These are phyloP conservation scores for Malurus splendens DNA, from an alignment of 2,797 vertebrate genomes.

Conservation along the genomic window DNA sequence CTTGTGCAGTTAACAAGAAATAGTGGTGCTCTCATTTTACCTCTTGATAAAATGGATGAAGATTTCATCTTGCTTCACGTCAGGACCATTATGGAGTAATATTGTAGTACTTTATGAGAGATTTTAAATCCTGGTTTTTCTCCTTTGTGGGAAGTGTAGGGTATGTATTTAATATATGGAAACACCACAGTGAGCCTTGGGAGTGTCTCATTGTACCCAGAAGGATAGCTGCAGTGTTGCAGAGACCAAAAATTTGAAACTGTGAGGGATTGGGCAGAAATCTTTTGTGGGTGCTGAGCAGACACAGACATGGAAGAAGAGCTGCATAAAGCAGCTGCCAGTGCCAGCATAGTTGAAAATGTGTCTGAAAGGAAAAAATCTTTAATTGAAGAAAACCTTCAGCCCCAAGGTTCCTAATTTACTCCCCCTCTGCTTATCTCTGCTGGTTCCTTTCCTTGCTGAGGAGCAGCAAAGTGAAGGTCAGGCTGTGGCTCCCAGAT, in stretches of 20 bases:
- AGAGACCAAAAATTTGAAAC: not conserved
- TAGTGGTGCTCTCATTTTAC: not conserved
- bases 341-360: not conserved
- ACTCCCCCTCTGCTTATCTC: not conserved
- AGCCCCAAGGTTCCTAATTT: not conserved
- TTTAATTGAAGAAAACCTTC: not conserved
- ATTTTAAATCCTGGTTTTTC: not conserved
- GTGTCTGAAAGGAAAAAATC: not conserved
- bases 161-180: not conserved
- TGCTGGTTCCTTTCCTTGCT: not conserved
- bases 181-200: not conserved
- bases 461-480: not conserved
- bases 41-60: not conserved
- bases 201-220: not conserved
- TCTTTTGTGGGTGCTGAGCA: not conserved
- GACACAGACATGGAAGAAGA: not conserved
- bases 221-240: not conserved
- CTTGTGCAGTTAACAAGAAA: not conserved
- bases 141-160: not conserved
- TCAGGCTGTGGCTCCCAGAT: not conserved
- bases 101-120: not conserved
- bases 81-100: slow-evolving; percentile 27
- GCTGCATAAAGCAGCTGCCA: not conserved
- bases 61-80: slow-evolving; percentile 40
- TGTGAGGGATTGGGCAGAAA: not conserved